phyloP scores from a whole-genome alignment of 2,888 invertebrate species.

The Blera fallax region DNA sequence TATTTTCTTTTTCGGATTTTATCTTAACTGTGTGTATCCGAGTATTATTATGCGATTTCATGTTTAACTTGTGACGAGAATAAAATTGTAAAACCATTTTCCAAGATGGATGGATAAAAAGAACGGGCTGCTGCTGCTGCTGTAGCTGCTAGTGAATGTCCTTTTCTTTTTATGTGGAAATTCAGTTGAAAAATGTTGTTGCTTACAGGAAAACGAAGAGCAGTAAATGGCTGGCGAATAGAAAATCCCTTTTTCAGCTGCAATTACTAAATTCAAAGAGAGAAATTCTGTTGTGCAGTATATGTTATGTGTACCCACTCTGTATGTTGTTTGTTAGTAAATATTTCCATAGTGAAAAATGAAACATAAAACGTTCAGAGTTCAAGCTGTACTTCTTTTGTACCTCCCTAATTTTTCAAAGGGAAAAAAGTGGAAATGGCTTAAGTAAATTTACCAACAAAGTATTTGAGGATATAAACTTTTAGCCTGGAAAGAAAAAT shows the following conservation, averaged over 20 bases:
- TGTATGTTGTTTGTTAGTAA: constrained; percentile 55
- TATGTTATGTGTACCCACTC: constrained; percentile 46
- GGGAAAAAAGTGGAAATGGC: constrained; percentile 32
- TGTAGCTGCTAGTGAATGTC: constrained; percentile 33
- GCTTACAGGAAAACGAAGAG: constrained; percentile 30
- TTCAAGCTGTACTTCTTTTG: constrained; percentile 41
- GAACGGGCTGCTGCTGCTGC: constrained; percentile 17
- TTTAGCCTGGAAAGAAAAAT: constrained; percentile 22
- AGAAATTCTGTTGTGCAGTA: constrained; percentile 40
- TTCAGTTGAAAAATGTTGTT: constrained; percentile 58
- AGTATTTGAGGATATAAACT: constrained; percentile 46
- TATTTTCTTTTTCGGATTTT: constrained; percentile 7
- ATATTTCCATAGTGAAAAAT: constrained; percentile 60
- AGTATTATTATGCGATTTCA: constrained; percentile 71
- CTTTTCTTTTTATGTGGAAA: constrained; percentile 44
- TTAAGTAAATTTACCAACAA: constrained; percentile 57
- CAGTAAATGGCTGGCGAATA: constrained; percentile 62
- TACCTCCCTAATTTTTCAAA: constrained; percentile 52
- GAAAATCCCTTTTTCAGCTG: constrained; percentile 58
- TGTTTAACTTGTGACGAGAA: constrained; percentile 71
- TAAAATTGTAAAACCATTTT: constrained; percentile 71
- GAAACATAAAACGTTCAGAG: constrained; percentile 55
- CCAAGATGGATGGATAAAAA: constrained; percentile 64
- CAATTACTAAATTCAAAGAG: constrained; percentile 68
- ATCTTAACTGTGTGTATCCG: constrained; percentile 58